phyloP scores from a whole-genome alignment of 2,888 invertebrate genomes.

The Cryptocheilus praepositus region DNA sequence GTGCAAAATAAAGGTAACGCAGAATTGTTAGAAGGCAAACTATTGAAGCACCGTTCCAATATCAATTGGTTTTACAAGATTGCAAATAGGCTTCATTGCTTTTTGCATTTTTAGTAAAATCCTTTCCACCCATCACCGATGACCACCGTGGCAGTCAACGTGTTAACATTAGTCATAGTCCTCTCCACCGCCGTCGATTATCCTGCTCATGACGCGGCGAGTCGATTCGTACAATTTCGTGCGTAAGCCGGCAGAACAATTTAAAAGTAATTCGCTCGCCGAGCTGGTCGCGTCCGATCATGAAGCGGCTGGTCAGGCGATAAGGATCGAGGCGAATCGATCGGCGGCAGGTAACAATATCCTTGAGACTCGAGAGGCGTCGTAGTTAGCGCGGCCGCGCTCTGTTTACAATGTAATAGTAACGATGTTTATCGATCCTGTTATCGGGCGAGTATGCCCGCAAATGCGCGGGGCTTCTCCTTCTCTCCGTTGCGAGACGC shows the following conservation, averaged over 20 bases:
- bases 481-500: slow-evolving; percentile 45
- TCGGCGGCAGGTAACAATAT: slow-evolving; percentile 54
- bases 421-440: slow-evolving; percentile 72
- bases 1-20: too few species aligned
- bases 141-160: too few species aligned
- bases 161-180: too few species aligned
- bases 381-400: slow-evolving; percentile 58
- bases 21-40: too few species aligned
- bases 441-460: slow-evolving; percentile 62
- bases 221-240: background rate
- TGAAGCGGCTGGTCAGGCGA: slow-evolving; percentile 4
- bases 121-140: too few species aligned
- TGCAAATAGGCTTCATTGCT: too few species aligned
- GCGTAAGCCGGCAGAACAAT: background rate
- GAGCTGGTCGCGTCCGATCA: too few species aligned
- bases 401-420: slow-evolving; percentile 66
- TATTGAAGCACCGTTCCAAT: too few species aligned
- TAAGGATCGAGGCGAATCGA: slow-evolving; percentile 48
- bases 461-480: slow-evolving; percentile 41
- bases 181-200: background rate
- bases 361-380: slow-evolving; percentile 62
- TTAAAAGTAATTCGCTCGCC: too few species aligned
- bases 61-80: too few species aligned
- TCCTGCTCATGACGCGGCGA: background rate
- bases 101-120: too few species aligned